These are phyloP conservation scores for Dromococcyx pavoninus DNA, from an alignment of 2,797 vertebrate genomes.

Conservation along the genomic window DNA sequence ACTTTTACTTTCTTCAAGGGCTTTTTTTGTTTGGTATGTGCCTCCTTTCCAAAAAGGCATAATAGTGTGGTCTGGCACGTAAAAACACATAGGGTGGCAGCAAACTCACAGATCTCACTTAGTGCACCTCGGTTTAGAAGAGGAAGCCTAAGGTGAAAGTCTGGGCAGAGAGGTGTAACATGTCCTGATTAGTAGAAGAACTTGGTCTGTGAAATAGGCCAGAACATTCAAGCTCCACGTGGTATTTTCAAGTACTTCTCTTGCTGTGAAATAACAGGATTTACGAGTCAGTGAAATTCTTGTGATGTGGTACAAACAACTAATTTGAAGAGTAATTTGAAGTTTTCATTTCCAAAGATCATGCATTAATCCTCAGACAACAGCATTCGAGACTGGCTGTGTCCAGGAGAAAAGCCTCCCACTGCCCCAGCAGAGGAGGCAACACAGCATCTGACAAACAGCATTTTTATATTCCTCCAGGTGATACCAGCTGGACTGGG, in stretches of 20 bases:
- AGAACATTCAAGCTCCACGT: not conserved
- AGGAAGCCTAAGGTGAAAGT: not conserved
- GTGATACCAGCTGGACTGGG: not conserved
- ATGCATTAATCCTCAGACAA: not conserved
- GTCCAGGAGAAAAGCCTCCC: not conserved
- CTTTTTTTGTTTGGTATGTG: not conserved
- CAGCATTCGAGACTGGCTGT: not conserved
- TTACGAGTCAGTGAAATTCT: constrained; percentile 46
- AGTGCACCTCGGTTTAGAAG: not conserved
- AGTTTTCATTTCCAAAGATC: not conserved
- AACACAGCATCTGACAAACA: not conserved
- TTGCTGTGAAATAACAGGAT: constrained; percentile 42
- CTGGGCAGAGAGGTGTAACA: not conserved
- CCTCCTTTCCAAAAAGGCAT: not conserved
- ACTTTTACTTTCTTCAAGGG: not conserved
- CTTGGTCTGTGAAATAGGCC: not conserved
- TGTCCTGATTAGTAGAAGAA: not conserved
- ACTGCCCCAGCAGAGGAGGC: not conserved
- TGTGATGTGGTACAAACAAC: not conserved
- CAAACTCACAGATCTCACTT: not conserved
- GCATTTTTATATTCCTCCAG: not conserved
- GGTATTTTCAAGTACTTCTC: not conserved
- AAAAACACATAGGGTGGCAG: not conserved
- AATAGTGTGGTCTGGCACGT: not conserved
- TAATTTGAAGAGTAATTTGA: not conserved